Conservation (phyloP, 2,888 invertebrate species). For the Cecidostiba fungosa region DNA sequence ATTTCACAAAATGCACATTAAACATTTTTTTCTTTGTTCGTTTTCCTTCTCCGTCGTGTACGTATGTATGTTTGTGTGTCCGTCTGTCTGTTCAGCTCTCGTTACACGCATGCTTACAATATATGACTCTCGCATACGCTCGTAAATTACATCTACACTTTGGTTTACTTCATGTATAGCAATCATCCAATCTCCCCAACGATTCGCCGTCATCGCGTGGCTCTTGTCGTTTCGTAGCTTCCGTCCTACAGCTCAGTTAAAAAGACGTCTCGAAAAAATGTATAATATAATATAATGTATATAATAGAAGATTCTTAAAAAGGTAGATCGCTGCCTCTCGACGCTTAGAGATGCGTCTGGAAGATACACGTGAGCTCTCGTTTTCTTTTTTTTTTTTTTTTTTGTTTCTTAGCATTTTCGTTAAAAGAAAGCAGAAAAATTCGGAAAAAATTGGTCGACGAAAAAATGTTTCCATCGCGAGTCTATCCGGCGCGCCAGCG, state of each 20-base stretch:
- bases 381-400: constrained; percentile 1
- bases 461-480: constrained; percentile 49
- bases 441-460: constrained; percentile 56
- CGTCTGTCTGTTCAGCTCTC: neutral
- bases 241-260: neutral
- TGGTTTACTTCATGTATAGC: constrained; percentile 45
- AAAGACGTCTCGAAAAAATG: constrained; percentile 63
- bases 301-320: constrained; percentile 60
- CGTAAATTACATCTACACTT: constrained; percentile 58
- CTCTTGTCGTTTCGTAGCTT: constrained; percentile 53
- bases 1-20: constrained; percentile 68
- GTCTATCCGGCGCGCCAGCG: neutral
- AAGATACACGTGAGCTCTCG: constrained; percentile 57
- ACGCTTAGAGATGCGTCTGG: constrained; percentile 52
- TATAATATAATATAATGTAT: constrained; percentile 8
- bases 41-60: neutral
- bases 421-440: neutral
- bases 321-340: constrained; percentile 42
- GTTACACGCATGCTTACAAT: constrained; percentile 43
- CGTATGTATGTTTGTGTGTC: constrained; percentile 14
- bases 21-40: constrained; percentile 59
- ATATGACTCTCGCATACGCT: constrained; percentile 39
- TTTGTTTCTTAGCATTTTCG: neutral
- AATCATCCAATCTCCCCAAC: constrained; percentile 55
- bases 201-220: constrained; percentile 54